Conservation (phyloP, 2,113 vertebrate species). For the Lampris megalopsis region DNA sequence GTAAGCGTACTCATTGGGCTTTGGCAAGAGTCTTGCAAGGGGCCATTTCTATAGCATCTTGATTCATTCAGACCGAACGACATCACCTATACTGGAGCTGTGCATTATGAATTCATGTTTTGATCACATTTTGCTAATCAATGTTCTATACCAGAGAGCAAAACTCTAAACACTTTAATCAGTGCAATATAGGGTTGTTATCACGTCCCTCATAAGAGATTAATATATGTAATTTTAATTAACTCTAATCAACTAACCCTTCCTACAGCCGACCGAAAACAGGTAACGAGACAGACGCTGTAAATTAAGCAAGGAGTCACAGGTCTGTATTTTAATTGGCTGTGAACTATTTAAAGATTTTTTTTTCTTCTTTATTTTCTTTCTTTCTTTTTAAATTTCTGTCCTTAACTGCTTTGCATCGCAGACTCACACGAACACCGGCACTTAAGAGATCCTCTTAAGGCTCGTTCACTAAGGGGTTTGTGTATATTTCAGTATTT, state of each 20-base stretch:
- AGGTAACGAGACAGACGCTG: not conserved
- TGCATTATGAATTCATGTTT: not conserved
- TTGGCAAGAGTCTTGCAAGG: constrained; percentile 13
- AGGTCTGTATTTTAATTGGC: constrained; percentile 9
- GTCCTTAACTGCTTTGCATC: constrained; percentile 43
- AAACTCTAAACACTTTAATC: not conserved
- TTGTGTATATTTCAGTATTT: constrained; percentile 30
- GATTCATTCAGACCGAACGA: not conserved
- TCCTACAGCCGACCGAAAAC: constrained; percentile 7
- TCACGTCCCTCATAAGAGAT: constrained; percentile 8
- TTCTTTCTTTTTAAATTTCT: constrained; percentile 2
- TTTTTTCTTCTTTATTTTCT: not conserved
- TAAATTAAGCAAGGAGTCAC: constrained; percentile 12
- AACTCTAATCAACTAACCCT: constrained; percentile 21
- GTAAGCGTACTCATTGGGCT: constrained; percentile 24
- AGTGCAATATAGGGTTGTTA: constrained; percentile 18
- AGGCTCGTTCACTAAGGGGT: not conserved
- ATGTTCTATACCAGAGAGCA: constrained; percentile 2
- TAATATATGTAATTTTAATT: constrained; percentile 1
- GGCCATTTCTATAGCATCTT: constrained; percentile 17
- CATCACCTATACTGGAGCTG: not conserved
- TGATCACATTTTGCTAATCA: too few relatives aligned
- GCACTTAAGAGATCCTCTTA: constrained; percentile 26
- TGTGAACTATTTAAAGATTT: constrained; percentile 14
- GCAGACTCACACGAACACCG: constrained; percentile 32